Evolutionary conservation across 2,113 vertebrate species (phyloP), one percentile per base, ranked within the genome.

Genomic region (Sitta europaea): DNA sequence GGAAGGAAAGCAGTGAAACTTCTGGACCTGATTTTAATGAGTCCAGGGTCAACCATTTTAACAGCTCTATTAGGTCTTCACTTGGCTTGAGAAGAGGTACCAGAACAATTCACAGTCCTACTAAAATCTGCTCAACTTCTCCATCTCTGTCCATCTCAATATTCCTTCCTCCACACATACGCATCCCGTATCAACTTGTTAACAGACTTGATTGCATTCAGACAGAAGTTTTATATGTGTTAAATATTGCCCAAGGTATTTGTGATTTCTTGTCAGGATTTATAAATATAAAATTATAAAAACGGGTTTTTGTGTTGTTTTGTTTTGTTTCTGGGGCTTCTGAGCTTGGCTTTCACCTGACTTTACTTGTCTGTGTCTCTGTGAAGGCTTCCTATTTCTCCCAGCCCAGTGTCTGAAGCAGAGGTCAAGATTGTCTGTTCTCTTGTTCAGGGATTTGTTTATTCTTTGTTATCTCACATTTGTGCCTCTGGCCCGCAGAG

Each of bases 201-300:
- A 70, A 62, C 4, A 67, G 35, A 54, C 9, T 40, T 66, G 11
- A 72, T 28, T 78, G 16, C 31, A 63, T 23, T 15, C 10, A 88
- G 40, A 13, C 18, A 75, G 3, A 22, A 66, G 20, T 65, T 53
- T 45, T 27, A 5, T 9, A 47, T 0, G 1, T 7, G 3, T 6
- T 23, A 48, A 35, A 73, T 33, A 75, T 0, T 47, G 19, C 15
- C 45, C 6, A 79, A 40, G 5, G 11, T 6, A 74, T 9, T 8
- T 72, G 20, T 19, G 8, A 51, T 61, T n/a, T n/a, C n/a, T n/a
- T n/a, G n/a, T n/a, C n/a, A n/a, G n/a, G n/a, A n/a, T n/a, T n/a
- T n/a, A n/a, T n/a, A n/a, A n/a, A n/a, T n/a, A n/a, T n/a, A n/a
- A n/a, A n/a, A n/a, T n/a, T n/a, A n/a, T n/a, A n/a, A n/a, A n/a